These are phyloP conservation scores for Ennomos erosarius DNA, from an alignment of 2,888 invertebrate species.

Conservation along the genomic window DNA sequence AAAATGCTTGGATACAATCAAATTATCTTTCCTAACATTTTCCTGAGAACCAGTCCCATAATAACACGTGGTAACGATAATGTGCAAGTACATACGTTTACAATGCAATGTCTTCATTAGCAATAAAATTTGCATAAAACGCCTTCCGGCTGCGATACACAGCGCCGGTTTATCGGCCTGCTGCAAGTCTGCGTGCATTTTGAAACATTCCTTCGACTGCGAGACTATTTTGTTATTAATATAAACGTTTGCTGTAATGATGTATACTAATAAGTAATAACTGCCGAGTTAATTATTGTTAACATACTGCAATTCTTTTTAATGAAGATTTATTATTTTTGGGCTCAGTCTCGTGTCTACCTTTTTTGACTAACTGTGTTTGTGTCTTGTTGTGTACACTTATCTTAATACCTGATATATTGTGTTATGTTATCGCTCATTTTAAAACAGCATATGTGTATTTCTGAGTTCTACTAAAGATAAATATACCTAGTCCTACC, in stretches of 20 bases:
- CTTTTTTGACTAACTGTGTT: too few relatives aligned
- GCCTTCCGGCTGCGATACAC: constrained; percentile 44
- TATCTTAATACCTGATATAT: too few relatives aligned
- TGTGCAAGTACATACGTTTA: constrained; percentile 33
- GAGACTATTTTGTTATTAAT: constrained; percentile 19
- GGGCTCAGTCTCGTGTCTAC: too few relatives aligned
- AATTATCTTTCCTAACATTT: constrained; percentile 15
- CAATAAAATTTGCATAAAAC: constrained; percentile 49
- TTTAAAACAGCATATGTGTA: too few relatives aligned
- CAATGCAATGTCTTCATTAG: constrained; percentile 44
- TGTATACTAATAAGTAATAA: background rate
- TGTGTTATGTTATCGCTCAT: too few relatives aligned
- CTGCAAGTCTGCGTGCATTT: constrained; percentile 28
- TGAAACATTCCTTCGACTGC: constrained; percentile 20
- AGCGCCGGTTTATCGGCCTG: constrained; percentile 43
- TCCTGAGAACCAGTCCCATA: constrained; percentile 31
- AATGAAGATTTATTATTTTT: too few relatives aligned
- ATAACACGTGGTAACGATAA: constrained; percentile 27
- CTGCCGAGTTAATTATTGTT: too few relatives aligned
- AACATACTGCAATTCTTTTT: too few relatives aligned
- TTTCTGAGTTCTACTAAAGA: too few relatives aligned
- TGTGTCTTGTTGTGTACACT: too few relatives aligned
- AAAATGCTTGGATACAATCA: constrained; percentile 19
- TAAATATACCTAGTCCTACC: too few relatives aligned
- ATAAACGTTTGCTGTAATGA: constrained; percentile 4